These are phyloP conservation scores for Hemicentrotus pulcherrimus DNA, from an alignment of 35 echinoderm and acorn worm genomes.

Conservation along the genomic window DNA sequence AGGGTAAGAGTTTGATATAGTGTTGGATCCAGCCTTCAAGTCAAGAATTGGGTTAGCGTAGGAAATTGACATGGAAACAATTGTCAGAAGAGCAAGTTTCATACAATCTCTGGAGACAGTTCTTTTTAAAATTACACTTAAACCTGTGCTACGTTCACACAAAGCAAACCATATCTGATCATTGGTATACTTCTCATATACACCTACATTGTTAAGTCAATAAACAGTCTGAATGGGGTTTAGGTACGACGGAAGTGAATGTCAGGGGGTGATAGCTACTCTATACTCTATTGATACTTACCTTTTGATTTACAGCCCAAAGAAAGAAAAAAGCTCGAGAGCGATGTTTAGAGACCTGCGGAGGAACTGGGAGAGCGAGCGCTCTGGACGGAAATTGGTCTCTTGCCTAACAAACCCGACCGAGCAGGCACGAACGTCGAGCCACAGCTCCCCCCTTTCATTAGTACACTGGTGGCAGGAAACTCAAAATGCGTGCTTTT, in stretches of 20 bases:
- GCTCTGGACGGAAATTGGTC: background rate
- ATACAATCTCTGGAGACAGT: no score
- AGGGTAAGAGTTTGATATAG: no score
- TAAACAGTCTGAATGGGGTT: background rate
- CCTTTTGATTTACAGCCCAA: conserved; percentile 1
- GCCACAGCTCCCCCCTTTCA: background rate
- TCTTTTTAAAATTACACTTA: no score
- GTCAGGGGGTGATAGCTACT: background rate
- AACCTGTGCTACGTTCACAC: no score
- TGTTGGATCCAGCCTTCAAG: no score
- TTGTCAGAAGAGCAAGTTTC: no score
- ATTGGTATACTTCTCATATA: background rate
- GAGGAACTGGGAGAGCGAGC: background rate
- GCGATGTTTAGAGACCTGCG: background rate
- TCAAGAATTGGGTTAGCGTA: no score
- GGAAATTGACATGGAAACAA: no score
- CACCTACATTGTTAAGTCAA: background rate
- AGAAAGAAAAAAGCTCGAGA: background rate
- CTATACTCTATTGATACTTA: background rate
- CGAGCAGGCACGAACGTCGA: background rate
- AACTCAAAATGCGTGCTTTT: conserved; percentile 11
- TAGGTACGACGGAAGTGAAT: background rate
- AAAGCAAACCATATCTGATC: no score
- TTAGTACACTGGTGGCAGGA: conserved; percentile 1
- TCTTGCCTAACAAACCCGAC: background rate